These are phyloP conservation scores for Coranthus polyacanthus DNA, from an alignment of 2,797 vertebrate species.

Conservation along the genomic window DNA sequence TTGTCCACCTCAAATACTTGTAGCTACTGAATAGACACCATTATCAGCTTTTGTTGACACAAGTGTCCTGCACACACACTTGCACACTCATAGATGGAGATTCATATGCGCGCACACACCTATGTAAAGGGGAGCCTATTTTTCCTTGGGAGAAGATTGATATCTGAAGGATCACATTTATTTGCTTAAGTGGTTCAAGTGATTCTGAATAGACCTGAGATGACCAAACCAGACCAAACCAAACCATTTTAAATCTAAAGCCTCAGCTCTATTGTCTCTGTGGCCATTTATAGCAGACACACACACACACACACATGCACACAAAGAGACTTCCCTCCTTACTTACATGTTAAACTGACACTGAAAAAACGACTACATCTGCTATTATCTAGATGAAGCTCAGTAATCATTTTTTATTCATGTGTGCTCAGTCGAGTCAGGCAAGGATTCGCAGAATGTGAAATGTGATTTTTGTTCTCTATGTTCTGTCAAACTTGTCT, in stretches of 20 bases:
- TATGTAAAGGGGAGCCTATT: constrained; percentile 65
- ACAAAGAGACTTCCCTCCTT: background rate
- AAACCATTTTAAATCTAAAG: constrained; percentile 40
- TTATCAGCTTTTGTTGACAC: constrained; percentile 67
- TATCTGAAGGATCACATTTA: constrained; percentile 75
- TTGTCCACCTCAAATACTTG: constrained; percentile 58
- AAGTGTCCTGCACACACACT: constrained; percentile 46
- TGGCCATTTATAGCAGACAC: constrained; percentile 35
- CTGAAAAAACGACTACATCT: constrained; percentile 34
- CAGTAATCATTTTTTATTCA: constrained; percentile 45
- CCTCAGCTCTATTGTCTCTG: constrained; percentile 28
- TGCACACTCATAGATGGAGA: constrained; percentile 19
- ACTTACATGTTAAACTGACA: constrained; percentile 12
- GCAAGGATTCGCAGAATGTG: constrained; percentile 12
- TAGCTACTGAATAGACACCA: constrained; percentile 61
- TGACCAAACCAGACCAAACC: constrained; percentile 45
- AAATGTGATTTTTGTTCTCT: constrained; percentile 13
- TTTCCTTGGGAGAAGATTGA: constrained; percentile 68
- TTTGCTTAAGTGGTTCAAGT: constrained; percentile 79
- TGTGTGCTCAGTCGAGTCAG: constrained; percentile 10
- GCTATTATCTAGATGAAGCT: constrained; percentile 41
- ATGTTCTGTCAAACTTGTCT: too few species aligned
- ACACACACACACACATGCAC: constrained; percentile 13
- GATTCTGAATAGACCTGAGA: constrained; percentile 73
- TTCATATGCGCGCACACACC: constrained; percentile 33